Percentiles rank a stretch among this genome's conserved stretches.
These are phyloP conservation scores for Fissipunctia ypsillon DNA, from an alignment of 2,888 invertebrate genomes.

Conservation along the genomic window DNA sequence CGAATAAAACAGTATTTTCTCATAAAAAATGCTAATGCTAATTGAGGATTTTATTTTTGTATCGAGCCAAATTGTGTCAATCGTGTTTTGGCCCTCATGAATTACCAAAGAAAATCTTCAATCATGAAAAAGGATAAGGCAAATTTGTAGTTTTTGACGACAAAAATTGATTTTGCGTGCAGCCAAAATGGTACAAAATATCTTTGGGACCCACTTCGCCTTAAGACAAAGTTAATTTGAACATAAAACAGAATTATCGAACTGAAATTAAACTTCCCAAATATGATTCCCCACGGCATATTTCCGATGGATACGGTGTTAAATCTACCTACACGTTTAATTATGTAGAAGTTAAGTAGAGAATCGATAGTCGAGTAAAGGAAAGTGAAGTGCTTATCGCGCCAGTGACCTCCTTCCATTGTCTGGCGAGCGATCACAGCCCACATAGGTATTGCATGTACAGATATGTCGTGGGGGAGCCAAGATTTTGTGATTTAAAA, in stretches of 20 bases:
- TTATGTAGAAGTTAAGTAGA: conserved; percentile 52
- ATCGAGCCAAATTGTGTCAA: no score
- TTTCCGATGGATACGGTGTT: conserved; percentile 29
- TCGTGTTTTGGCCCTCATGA: no score
- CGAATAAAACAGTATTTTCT: no score
- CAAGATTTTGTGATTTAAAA: background rate
- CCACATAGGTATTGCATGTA: conserved; percentile 63
- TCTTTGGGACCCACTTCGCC: no score
- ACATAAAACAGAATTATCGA: conserved; percentile 18
- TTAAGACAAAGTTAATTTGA: conserved; percentile 17
- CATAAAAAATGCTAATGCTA: no score
- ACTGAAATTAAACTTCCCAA: conserved; percentile 20
- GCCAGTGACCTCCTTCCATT: conserved; percentile 78
- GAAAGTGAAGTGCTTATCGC: conserved; percentile 66
- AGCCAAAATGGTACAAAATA: no score
- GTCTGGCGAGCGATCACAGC: conserved; percentile 61
- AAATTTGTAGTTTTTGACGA: no score
- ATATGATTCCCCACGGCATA: conserved; percentile 40
- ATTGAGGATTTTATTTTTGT: no score
- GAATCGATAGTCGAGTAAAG: conserved; percentile 69
- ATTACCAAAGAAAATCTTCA: no score
- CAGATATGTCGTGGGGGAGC: conserved; percentile 29
- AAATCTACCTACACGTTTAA: conserved; percentile 49
- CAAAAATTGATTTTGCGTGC: no score
- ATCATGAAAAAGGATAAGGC: no score